Base-by-base conservation (phyloP, 2,113 vertebrate species). In the Emydocephalus ijimae region DNA sequence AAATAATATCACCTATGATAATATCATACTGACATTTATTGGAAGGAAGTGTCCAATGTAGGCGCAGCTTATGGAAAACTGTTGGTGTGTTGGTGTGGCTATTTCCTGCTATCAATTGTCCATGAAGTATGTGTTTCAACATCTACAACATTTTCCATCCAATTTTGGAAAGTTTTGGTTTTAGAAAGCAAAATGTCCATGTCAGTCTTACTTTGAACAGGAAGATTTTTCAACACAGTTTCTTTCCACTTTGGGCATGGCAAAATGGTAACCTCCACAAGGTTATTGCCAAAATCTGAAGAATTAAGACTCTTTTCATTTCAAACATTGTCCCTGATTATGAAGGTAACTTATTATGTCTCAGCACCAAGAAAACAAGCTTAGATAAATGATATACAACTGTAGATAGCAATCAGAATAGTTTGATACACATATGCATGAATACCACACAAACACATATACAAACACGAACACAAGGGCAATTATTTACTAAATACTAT, bases 361-460 rank as follows among this genome's bases (percentile, higher is more conserved):
- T 93, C 94, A 90, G 85, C 90, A 55, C 94, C 92, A 96, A 91
- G 89, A 94, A 95, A 96, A 95, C 18, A n/a, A 97, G 92, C 87
- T 3, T 34, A 34, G 94, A 91, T 93, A 92, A 96, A 93, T 39
- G 23, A 95, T 94, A 95, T 85, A 61, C 93, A 90, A 91, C 92
- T 90, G 92, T 9, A 95, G 96, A 94, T 91, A 95, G 85, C 95
- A 93, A 91, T 69, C 91, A 3, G 94, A 96, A 97, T 90, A 90
- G 94, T 95, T 96, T 97, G 96, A 94, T 97, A 97, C 96, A 94
- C 96, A 97, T 97, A 97, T 97, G 97, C 97, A 97, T 97, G 59
- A 96, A 93, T 92, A 23, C 57, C 21, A 8, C 8, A 26, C 15
- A 85, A 7, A 85, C n/a, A 85, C 81, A 85, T 29, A 64, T 29